Conservation (phyloP, 2,113 vertebrate genomes). For the Mirza zaza region DNA sequence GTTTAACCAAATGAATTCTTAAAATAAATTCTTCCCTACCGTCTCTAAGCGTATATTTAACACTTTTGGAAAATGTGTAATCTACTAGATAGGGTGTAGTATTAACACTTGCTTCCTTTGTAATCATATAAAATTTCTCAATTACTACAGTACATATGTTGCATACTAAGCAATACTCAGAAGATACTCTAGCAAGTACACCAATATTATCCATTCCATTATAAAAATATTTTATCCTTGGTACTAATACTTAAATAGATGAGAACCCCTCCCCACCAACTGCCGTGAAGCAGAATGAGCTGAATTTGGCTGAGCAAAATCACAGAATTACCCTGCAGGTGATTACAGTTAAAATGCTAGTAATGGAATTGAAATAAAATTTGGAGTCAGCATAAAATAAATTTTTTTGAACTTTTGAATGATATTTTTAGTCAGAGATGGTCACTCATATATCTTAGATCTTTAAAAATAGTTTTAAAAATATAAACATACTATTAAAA, state of each 20-base stretch:
- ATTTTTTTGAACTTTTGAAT: conserved; percentile 9
- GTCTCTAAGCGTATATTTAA: neutral
- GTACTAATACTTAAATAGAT: neutral
- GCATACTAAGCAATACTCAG: neutral
- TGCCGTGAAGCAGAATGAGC: neutral
- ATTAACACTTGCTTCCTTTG: neutral
- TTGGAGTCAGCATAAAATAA: neutral
- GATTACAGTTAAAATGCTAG: neutral
- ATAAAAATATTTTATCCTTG: neutral
- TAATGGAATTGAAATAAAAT: neutral
- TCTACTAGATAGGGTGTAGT: neutral
- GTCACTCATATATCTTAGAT: neutral
- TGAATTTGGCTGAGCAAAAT: neutral
- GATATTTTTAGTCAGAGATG: neutral
- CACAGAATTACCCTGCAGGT: neutral
- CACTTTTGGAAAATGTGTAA: neutral
- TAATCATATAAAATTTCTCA: neutral
- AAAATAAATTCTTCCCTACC: neutral
- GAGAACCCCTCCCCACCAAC: neutral
- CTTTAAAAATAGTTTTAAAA: neutral
- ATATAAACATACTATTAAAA: neutral
- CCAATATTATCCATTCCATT: neutral
- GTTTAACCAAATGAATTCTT: conserved; percentile 5
- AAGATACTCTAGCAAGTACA: neutral
- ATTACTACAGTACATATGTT: neutral